Percentiles rank a stretch among this genome's conserved stretches.
Conservation (phyloP, 1,140 invertebrate species). For the Heterodera schachtii region DNA sequence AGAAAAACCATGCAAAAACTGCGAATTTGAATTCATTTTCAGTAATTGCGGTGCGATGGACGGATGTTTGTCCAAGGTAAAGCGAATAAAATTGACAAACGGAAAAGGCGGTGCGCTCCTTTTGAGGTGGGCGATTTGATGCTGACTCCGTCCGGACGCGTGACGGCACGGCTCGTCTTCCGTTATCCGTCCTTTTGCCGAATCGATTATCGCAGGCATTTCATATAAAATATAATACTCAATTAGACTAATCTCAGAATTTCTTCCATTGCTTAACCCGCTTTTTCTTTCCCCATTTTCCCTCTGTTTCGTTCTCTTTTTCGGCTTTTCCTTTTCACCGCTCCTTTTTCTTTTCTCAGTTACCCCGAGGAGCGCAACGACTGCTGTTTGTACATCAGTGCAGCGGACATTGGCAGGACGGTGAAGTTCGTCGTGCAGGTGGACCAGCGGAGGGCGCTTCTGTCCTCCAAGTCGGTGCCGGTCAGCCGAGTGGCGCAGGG, state of each 20-base stretch:
- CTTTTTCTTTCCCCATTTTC: too few species aligned
- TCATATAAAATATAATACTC: too few species aligned
- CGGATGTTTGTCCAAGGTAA: conserved; percentile 43
- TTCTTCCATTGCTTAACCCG: too few species aligned
- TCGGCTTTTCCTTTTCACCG: too few species aligned
- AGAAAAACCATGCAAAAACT: too few species aligned
- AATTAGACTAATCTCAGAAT: too few species aligned
- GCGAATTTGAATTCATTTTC: conserved; percentile 27
- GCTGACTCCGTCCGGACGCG: conserved; percentile 50
- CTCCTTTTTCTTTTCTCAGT: conserved; percentile 18
- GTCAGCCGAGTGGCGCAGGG: conserved; percentile 45
- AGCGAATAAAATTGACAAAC: neutral
- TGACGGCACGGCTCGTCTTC: conserved; percentile 52
- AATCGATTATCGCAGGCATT: conserved; percentile 48
- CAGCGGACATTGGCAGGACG: conserved; percentile 38
- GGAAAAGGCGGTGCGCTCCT: neutral
- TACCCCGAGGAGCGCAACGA: conserved; percentile 64
- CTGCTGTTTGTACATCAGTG: conserved; percentile 57
- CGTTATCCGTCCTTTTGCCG: conserved; percentile 55
- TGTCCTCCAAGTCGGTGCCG: conserved; percentile 48
- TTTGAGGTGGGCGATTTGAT: conserved; percentile 46
- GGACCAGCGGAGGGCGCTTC: conserved; percentile 24
- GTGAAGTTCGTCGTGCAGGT: conserved; percentile 51
- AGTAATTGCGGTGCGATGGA: conserved; percentile 47
- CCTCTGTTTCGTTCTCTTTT: too few species aligned